Evolutionary conservation across 2,888 invertebrate genomes (phyloP), one percentile per base, ranked within the genome.

Genomic region (Metacarcinus magister): DNA sequence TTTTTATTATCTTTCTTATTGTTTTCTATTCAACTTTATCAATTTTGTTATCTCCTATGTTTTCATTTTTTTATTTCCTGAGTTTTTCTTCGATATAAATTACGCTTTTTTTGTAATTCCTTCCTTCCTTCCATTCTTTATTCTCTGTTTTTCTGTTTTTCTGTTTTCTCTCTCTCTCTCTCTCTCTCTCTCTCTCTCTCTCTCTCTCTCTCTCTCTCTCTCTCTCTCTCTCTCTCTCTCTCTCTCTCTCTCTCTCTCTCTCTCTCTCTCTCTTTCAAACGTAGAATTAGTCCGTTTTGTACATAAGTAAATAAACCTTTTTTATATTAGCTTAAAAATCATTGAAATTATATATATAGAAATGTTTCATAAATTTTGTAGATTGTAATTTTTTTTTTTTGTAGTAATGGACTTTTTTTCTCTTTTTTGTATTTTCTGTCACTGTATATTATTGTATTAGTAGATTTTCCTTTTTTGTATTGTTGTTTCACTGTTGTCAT

Each of bases 181-280:
- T 82, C 28, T 82, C 82, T 82, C 28, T 82, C 82, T 82, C 67
- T 82, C 82, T 28, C 82, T 82, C 82, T 82, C 82, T 28, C 82
- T 82, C 82, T 28, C 82, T 82, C 82, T 28, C 28, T 28, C 82
- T 28, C 28, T 82, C 28, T 28, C 32, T 32, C 82, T 28, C 32
- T 28, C n/a, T 28, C 82, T 82, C 32, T 82, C 32, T 82, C 28
- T 28, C 28, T 28, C 28, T 28, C 82, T 82, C 28, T 28, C 82
- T 82, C 28, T 28, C 28, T 28, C 13, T 28, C 28, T 13, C 28
- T 82, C 82, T 82, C 28, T 82, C n/a, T 82, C 28, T 82, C 82
- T 82, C 28, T 82, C 75, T 75, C 28, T 75, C 75, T 75, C 28
- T 28, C 75, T 28, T 16, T 39, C 39, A 39, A 39, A 39, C 39